Percentiles rank a stretch among this genome's conserved stretches.
Conservation (phyloP, 2,797 vertebrate species). For the Pachyuromys duprasi region DNA sequence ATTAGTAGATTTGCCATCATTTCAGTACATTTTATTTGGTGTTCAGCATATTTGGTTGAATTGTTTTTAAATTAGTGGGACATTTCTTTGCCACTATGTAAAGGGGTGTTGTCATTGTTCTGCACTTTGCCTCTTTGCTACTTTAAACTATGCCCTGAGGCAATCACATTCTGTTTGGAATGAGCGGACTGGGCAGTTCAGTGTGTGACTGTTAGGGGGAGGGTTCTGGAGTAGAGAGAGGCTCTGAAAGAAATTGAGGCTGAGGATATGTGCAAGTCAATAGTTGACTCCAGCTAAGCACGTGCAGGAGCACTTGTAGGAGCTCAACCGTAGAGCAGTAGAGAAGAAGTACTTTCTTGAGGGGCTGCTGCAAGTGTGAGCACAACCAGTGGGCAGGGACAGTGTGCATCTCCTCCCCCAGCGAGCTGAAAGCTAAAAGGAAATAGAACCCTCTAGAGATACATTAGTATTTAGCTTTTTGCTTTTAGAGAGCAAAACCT, state of each 20-base stretch:
- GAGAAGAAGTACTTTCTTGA: background rate
- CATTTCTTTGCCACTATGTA: constrained; percentile 22
- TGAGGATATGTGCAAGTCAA: background rate
- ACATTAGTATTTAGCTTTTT: background rate
- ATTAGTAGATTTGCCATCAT: background rate
- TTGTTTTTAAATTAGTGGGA: background rate
- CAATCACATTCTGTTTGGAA: background rate
- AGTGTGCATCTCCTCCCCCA: background rate
- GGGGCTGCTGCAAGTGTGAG: background rate
- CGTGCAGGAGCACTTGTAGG: background rate
- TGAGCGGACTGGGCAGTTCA: background rate
- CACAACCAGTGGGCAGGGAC: background rate
- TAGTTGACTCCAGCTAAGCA: background rate
- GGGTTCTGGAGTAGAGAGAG: background rate
- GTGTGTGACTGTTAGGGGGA: background rate
- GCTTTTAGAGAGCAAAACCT: background rate
- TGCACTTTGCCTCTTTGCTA: constrained; percentile 17
- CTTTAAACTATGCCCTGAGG: background rate
- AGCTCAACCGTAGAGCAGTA: background rate
- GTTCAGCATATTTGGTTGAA: background rate
- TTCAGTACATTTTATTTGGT: constrained; percentile 7
- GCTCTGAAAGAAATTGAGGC: background rate
- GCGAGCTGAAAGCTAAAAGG: background rate
- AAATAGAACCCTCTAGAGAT: background rate
- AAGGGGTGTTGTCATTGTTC: background rate